Evolutionary conservation across 2,113 vertebrate genomes (phyloP).

Genomic region (Microtus montanus): DNA sequence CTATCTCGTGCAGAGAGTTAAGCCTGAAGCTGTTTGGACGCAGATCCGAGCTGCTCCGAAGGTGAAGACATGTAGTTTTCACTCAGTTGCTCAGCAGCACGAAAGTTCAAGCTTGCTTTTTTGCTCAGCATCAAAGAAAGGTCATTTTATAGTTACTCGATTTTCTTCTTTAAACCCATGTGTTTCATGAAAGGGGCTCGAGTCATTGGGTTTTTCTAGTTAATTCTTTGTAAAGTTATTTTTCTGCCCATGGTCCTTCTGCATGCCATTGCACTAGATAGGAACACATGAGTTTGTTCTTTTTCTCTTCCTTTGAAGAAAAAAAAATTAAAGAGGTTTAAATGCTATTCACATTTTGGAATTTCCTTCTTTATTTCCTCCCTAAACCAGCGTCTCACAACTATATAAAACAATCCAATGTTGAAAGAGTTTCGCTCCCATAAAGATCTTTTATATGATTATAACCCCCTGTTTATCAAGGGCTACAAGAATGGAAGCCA

Average conservation of each 20-base stretch:
- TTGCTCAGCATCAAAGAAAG: slow-evolving; percentile 77
- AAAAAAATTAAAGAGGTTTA: slow-evolving; percentile 72
- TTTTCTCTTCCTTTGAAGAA: slow-evolving; percentile 73
- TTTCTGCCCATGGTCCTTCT: slow-evolving; percentile 70
- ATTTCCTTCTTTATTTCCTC: slow-evolving; percentile 64
- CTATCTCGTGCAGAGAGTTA: slow-evolving; percentile 50
- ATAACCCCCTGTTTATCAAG: slow-evolving; percentile 51
- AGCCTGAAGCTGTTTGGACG: slow-evolving; percentile 3
- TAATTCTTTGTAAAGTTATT: slow-evolving; percentile 39
- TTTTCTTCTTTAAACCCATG: slow-evolving; percentile 63
- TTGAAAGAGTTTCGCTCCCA: slow-evolving; percentile 47
- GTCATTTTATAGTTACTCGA: slow-evolving; percentile 77
- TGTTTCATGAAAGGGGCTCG: slow-evolving; percentile 71
- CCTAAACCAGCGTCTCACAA: slow-evolving; percentile 59
- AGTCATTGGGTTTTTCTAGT: slow-evolving; percentile 63
- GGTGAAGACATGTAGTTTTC: slow-evolving; percentile 69
- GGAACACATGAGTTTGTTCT: slow-evolving; percentile 71
- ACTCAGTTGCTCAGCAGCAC: slow-evolving; percentile 69
- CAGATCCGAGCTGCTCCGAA: slow-evolving; percentile 23
- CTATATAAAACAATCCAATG: slow-evolving; percentile 46
- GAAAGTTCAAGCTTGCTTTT: slow-evolving; percentile 76
- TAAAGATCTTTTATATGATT: slow-evolving; percentile 68
- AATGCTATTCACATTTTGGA: slow-evolving; percentile 75
- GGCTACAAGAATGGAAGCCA: slow-evolving; percentile 39
- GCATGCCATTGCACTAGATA: slow-evolving; percentile 65